phyloP scores from a whole-genome alignment of 2,888 invertebrate genomes.

The Aphodius sticticus region DNA sequence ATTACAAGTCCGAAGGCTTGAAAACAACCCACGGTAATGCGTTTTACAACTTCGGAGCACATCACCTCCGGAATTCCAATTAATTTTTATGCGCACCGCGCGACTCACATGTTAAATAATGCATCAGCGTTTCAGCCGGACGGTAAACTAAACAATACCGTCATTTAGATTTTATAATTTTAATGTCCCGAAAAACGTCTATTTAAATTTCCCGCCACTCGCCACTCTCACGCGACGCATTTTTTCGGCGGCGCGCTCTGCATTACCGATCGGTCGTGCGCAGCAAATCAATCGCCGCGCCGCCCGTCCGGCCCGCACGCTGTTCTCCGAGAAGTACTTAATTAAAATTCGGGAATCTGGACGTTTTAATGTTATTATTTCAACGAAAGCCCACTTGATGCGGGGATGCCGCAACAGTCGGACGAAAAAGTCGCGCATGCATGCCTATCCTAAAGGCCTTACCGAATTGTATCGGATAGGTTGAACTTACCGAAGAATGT shows the following conservation, averaged over 20 bases:
- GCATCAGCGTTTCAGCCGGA: conserved; percentile 21
- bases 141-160: conserved; percentile 28
- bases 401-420: neutral
- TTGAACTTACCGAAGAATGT: neutral
- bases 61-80: conserved; percentile 30
- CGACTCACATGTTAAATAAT: conserved; percentile 29
- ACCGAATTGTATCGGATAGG: neutral
- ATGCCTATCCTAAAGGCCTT: neutral
- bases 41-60: neutral
- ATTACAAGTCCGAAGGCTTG: neutral
- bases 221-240: neutral
- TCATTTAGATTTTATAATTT: conserved; percentile 36
- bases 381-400: conserved; percentile 35
- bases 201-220: conserved; percentile 31
- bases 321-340: conserved; percentile 46
- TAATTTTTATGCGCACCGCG: conserved; percentile 27
- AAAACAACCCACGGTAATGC: conserved; percentile 4
- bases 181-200: conserved; percentile 28
- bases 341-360: conserved; percentile 48
- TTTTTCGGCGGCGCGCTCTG: conserved; percentile 7
- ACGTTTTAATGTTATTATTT: conserved; percentile 44
- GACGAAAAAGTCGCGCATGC: neutral
- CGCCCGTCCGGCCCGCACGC: conserved; percentile 13
- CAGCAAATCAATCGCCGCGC: conserved; percentile 1
- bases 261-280: conserved; percentile 13